A percentile compares a stretch with the other conserved stretches of the same genome.
Evolutionary conservation across 2,113 vertebrate species (phyloP).

Genomic region (Aegypius monachus): DNA sequence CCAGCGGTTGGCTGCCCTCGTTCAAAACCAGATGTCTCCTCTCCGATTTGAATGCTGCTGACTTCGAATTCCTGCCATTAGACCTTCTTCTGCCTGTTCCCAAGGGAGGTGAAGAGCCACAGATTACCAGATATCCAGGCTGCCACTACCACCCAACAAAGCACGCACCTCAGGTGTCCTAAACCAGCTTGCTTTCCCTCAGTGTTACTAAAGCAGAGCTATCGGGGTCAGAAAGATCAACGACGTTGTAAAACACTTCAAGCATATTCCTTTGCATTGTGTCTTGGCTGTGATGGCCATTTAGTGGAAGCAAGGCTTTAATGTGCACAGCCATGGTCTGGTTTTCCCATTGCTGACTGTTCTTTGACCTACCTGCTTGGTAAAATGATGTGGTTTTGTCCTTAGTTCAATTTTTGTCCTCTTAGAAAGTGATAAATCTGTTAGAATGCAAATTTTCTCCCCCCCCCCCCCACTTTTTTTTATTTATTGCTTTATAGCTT

Average conservation of each 20-base stretch:
- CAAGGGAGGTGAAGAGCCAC: background rate
- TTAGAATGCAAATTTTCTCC: background rate
- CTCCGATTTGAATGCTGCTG: background rate
- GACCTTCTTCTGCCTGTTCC: background rate
- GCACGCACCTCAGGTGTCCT: background rate
- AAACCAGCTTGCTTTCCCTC: background rate
- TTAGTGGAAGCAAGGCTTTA: background rate
- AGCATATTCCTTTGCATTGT: background rate
- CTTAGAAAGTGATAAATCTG: background rate
- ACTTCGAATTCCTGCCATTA: background rate
- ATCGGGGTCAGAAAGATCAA: background rate
- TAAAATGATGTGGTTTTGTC: background rate
- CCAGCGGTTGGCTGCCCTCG: background rate
- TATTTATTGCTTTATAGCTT: background rate
- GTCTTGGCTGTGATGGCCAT: background rate
- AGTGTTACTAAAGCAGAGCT: background rate
- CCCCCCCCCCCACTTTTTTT: background rate
- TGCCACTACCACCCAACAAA: background rate
- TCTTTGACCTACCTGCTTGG: background rate
- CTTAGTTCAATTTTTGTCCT: background rate
- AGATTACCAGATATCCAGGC: background rate
- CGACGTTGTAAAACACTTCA: background rate
- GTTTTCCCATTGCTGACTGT: background rate
- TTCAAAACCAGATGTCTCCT: conserved; percentile 30
- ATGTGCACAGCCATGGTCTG: background rate